Conservation (phyloP, 2,797 vertebrate genomes). For the Rhodeus uyekii region DNA sequence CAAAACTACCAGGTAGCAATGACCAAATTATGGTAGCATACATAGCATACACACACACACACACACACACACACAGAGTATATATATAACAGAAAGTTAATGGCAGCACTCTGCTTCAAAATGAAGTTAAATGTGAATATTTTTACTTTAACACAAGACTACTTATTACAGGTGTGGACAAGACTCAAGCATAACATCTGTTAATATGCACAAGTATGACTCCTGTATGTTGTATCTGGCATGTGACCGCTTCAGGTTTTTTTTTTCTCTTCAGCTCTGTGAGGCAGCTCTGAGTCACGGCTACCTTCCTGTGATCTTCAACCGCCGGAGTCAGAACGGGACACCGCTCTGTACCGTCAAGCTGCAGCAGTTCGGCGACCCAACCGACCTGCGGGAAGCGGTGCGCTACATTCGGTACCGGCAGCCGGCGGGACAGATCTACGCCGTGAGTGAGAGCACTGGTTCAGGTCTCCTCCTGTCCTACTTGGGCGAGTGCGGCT, state of each 20-base stretch:
- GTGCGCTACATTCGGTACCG: conserved; percentile 82
- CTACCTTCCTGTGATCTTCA: conserved; percentile 84
- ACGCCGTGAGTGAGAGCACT: conserved; percentile 82
- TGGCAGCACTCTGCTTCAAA: neutral
- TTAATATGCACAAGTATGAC: conserved; percentile 30
- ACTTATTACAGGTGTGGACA: conserved; percentile 27
- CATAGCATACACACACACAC: no score
- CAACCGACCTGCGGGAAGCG: conserved; percentile 80
- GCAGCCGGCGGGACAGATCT: conserved; percentile 78
- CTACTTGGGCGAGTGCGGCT: conserved; percentile 85
- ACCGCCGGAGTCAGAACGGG: conserved; percentile 82
- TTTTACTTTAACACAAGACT: conserved; percentile 5
- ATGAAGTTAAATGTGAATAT: conserved; percentile 1
- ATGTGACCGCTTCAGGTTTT: conserved; percentile 10
- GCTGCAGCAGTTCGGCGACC: conserved; percentile 85
- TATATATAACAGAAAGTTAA: conserved; percentile 15
- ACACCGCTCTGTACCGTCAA: conserved; percentile 80
- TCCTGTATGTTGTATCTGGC: conserved; percentile 3
- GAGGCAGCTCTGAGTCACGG: conserved; percentile 78
- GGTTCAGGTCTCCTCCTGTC: conserved; percentile 84
- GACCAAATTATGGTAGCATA: conserved; percentile 13
- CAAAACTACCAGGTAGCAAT: conserved; percentile 22
- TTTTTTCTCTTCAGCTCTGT: conserved; percentile 73
- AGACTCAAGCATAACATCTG: conserved; percentile 25
- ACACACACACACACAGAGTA: no score